Percentiles rank a stretch among this genome's conserved stretches.
These are phyloP conservation scores for Laupala kohalensis DNA, from an alignment of 1,140 invertebrate species.

Conservation along the genomic window DNA sequence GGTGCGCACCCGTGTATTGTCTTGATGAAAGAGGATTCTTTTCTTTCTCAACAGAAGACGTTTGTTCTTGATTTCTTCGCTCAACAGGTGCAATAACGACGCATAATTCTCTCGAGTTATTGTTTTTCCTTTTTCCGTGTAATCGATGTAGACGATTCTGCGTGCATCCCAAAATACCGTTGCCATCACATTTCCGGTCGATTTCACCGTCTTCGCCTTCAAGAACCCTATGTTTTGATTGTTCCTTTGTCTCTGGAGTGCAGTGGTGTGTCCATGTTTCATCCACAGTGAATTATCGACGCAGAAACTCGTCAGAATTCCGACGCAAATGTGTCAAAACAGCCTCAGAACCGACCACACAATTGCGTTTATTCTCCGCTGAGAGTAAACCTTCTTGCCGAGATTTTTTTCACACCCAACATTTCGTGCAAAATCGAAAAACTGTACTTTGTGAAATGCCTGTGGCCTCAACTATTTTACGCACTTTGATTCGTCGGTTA, in stretches of 20 bases:
- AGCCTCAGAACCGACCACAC: conserved; percentile 7
- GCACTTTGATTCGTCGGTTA: conserved; percentile 1
- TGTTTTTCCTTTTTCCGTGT: conserved; percentile 16
- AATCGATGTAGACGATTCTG: conserved; percentile 17
- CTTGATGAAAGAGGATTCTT: conserved; percentile 17
- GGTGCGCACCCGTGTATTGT: conserved; percentile 10
- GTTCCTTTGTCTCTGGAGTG: conserved; percentile 25
- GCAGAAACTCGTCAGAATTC: conserved; percentile 14
- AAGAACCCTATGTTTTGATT: conserved; percentile 19
- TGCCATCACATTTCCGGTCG: conserved; percentile 20
- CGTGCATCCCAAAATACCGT: conserved; percentile 20
- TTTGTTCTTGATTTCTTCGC: conserved; percentile 13
- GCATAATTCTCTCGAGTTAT: conserved; percentile 11
- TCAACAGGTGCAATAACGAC: neutral
- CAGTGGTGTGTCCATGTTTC: conserved; percentile 27
- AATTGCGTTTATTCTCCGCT: neutral
- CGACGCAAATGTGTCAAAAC: conserved; percentile 5
- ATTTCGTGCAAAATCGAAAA: conserved; percentile 4
- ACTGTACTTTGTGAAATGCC: neutral
- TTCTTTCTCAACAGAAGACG: conserved; percentile 6
- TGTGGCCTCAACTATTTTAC: neutral
- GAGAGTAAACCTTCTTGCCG: neutral
- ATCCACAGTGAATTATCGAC: conserved; percentile 22
- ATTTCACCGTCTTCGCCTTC: conserved; percentile 21
- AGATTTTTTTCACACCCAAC: neutral